A percentile compares a stretch with the other conserved stretches of the same genome.
These are phyloP conservation scores for Pedionomus torquatus DNA, from an alignment of 2,113 vertebrate species.

Conservation along the genomic window DNA sequence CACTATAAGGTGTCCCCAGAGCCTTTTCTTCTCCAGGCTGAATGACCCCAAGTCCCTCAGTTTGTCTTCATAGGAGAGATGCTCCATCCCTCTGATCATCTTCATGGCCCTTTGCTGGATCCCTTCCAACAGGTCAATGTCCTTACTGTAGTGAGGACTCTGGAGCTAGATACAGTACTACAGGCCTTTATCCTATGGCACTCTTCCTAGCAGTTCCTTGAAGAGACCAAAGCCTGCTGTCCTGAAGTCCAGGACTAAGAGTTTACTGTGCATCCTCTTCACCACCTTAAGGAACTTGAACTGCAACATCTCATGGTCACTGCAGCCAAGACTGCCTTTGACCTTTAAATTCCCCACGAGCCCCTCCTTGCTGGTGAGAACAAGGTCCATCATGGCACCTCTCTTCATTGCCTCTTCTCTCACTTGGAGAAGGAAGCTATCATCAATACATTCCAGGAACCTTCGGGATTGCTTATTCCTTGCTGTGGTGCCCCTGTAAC, in stretches of 20 bases:
- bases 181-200: background rate
- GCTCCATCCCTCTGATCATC: background rate
- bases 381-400: background rate
- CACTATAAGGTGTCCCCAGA: background rate
- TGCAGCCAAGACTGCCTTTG: background rate
- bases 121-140: background rate
- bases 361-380: background rate
- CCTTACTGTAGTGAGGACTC: background rate
- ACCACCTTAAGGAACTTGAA: background rate
- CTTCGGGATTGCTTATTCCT: background rate
- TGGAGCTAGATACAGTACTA: background rate
- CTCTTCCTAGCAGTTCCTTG: background rate
- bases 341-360: background rate
- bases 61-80: background rate
- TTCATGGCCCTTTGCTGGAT: background rate
- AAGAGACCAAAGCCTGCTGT: background rate
- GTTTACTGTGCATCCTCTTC: background rate
- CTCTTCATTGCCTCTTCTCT: background rate
- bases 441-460: background rate
- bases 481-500: background rate
- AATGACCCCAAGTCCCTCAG: background rate
- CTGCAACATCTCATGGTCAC: background rate
- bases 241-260: background rate
- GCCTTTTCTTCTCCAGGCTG: background rate
- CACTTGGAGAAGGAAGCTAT: background rate